phyloP scores from a whole-genome alignment of 2,113 vertebrate genomes.

The Lamprotornis superbus region DNA sequence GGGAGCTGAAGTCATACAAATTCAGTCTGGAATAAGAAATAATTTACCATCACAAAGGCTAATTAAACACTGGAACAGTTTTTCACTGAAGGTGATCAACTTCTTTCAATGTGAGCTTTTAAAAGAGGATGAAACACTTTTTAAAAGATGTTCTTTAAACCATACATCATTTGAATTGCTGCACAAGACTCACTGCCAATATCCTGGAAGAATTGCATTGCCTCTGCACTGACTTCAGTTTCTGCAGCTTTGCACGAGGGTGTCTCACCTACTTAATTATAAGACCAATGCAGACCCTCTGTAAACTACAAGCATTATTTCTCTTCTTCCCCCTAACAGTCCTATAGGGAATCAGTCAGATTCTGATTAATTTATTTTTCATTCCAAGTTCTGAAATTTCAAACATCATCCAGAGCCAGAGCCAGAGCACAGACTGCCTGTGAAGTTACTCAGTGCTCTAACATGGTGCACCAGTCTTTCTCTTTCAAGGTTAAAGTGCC shows the following conservation, averaged over 20 bases:
- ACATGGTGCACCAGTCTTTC: neutral
- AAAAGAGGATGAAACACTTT: neutral
- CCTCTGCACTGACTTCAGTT: neutral
- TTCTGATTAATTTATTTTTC: neutral
- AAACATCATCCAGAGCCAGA: neutral
- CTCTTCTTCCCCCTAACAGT: neutral
- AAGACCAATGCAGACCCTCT: neutral
- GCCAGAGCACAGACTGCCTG: neutral
- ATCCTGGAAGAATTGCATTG: neutral
- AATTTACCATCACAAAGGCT: neutral
- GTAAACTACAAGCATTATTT: neutral
- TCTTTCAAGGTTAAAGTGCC: neutral
- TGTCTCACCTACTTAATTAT: neutral
- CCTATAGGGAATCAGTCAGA: neutral
- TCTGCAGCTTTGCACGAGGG: neutral
- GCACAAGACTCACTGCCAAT: neutral
- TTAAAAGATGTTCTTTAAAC: neutral
- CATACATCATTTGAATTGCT: neutral
- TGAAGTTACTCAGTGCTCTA: neutral
- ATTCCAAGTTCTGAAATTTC: neutral
- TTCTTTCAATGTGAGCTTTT: neutral
- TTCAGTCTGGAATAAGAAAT: neutral
- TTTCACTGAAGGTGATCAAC: neutral
- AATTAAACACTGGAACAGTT: constrained; percentile 21
- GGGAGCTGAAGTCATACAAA: constrained; percentile 18